Evolutionary conservation across 2,888 invertebrate genomes (phyloP), one percentile per base, ranked within the genome.

Genomic region (Schizaphis graminum): DNA sequence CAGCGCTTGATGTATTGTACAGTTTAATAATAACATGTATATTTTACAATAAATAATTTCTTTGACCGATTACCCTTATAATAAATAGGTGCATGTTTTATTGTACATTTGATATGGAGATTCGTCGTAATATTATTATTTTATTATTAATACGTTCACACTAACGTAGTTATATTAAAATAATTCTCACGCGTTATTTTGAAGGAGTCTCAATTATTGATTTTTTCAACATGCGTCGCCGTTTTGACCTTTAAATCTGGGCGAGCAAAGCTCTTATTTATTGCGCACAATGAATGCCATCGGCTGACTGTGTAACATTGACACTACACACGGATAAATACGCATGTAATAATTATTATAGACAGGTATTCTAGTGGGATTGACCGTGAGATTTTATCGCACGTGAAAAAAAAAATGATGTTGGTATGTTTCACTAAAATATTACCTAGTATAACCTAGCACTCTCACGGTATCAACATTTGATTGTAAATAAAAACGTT

Each of bases 211-310:
- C 77, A 77, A 28, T 89, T 89, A 89, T 89, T 89, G 89, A 89
- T 89, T 89, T 89, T 89, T 89, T 35, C 21, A 28, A n/a, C 89
- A 28, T 47, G 35, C 35, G 77, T 41, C 61, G 89, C n/a, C 47
- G 44, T 44, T 61, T 89, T 89, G 89, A 89, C 89, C 89, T 89
- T 89, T 67, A 57, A 61, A 89, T 89, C 61, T 47, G 89, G 44
- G n/a, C 26, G 35, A 89, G 44, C 13, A 47, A 16, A 47, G 61
- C 89, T n/a, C 61, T 13, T 35, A 21, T 61, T 28, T 61, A 26
- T 41, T 8, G 44, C 28, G 13, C 86, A 47, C 44, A 26, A 24
- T 57, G 26, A 67, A n/a, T n/a, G n/a, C 47, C 89, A 56, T 89
- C 41, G 53, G 26, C 35, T 41, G 26, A 35, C 35, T 11, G 10